Percentiles rank a stretch among this genome's conserved stretches.
phyloP scores from a whole-genome alignment of 2,888 invertebrate species.

The Atrina japonica region DNA sequence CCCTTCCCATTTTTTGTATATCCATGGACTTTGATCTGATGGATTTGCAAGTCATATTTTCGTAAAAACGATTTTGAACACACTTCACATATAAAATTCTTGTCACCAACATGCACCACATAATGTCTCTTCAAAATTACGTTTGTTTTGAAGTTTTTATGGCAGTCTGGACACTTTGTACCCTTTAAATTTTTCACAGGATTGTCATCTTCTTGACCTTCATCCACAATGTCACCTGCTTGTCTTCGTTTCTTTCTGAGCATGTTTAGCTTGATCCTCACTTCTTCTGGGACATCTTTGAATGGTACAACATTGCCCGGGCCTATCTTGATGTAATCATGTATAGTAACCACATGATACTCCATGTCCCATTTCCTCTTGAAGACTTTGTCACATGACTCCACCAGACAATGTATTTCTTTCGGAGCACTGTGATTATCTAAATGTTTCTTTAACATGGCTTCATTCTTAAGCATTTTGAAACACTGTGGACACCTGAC shows the following conservation, averaged over 20 bases:
- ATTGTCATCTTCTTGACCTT: conserved; percentile 5
- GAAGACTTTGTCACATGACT: conserved; percentile 8
- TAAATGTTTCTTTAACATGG: conserved; percentile 19
- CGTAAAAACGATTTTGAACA: conserved; percentile 28
- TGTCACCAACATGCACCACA: conserved; percentile 24
- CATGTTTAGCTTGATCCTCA: not conserved
- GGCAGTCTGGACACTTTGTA: conserved; percentile 19
- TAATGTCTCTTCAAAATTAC: conserved; percentile 23
- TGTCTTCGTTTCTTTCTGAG: conserved; percentile 15
- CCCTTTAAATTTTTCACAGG: conserved; percentile 15
- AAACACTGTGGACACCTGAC: conserved; percentile 6
- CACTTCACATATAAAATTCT: conserved; percentile 27
- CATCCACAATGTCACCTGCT: not conserved
- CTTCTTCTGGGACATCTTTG: conserved; percentile 8
- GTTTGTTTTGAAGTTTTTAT: conserved; percentile 20
- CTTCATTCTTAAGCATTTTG: conserved; percentile 21
- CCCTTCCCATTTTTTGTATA: conserved; percentile 23
- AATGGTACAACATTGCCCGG: conserved; percentile 18
- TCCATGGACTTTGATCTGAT: conserved; percentile 26
- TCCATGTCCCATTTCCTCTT: conserved; percentile 27
- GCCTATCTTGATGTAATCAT: conserved; percentile 23
- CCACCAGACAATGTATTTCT: conserved; percentile 6
- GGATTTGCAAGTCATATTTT: conserved; percentile 33
- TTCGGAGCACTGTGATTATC: conserved; percentile 11
- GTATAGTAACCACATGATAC: conserved; percentile 21